phyloP scores from a whole-genome alignment of 2,113 vertebrate genomes.

The Amblyornis subalaris region DNA sequence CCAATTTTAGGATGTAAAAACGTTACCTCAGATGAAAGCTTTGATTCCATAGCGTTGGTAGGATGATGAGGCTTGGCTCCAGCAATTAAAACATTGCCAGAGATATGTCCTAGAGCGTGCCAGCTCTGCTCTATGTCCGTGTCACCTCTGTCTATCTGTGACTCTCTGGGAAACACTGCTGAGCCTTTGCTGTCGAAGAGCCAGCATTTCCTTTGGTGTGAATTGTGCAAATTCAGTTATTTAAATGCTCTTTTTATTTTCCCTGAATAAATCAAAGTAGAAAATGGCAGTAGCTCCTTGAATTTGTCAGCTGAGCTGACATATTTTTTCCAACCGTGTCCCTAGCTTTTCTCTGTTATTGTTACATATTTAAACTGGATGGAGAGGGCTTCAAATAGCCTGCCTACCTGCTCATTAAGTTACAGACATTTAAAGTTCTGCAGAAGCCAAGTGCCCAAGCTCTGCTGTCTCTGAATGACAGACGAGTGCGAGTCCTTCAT shows the following conservation, averaged over 20 bases:
- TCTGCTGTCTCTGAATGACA: neutral
- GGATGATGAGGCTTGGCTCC: neutral
- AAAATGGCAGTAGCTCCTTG: neutral
- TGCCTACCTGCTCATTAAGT: neutral
- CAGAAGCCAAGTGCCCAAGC: neutral
- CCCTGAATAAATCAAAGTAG: neutral
- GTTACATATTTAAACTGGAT: neutral
- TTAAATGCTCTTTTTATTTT: neutral
- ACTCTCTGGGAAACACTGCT: neutral
- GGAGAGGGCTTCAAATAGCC: neutral
- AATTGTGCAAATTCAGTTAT: neutral
- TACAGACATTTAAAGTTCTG: neutral
- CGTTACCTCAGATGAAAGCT: neutral
- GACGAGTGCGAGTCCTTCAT: accelerated
- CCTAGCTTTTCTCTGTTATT: neutral
- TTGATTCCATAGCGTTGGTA: neutral
- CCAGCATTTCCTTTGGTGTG: neutral
- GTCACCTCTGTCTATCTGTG: neutral
- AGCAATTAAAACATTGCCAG: neutral
- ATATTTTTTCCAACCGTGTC: neutral
- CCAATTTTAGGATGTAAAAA: neutral
- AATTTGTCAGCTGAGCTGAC: neutral
- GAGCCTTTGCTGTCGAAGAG: neutral
- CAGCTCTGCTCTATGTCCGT: neutral
- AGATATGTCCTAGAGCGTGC: accelerated